Base-by-base conservation (phyloP, 2,888 invertebrate genomes). In the Lamellibrachia columna region DNA sequence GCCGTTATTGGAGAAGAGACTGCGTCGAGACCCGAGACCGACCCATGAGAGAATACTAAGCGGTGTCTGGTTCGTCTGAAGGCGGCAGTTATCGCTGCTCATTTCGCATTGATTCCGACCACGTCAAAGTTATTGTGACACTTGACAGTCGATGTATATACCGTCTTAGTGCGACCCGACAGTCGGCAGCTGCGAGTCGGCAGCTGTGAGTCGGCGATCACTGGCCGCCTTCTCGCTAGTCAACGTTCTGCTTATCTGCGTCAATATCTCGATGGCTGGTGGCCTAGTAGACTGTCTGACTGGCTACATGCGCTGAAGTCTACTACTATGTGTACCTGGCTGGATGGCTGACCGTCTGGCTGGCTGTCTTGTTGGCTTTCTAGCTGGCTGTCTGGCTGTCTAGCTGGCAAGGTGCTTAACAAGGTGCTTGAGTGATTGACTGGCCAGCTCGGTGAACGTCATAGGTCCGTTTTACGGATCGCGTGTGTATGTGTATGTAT, bases 71-170 rank as follows among this genome's bases (percentile, higher is more conserved):
- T n/a, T 11, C 75, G 75, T 75, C n/a, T 75, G n/a, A 3, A 6
- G 75, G 75, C 75, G 75, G 75, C 75, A 75, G 75, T 75, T 75
- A n/a, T 75, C 75, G n/a, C 75, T 22, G 22, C 6, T 11, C 75
- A 3, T n/a, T 75, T 4, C 22, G 75, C 75, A 75, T 75, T 75
- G 75, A 75, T 75, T 75, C 75, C 75, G 75, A 75, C 22, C 75
- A 75, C 75, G 75, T 75, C 75, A 75, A 75, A 75, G 75, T 75
- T 75, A 75, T 75, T 75, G 75, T 75, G 75, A 75, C 15, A 75
- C 75, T 75, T 75, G 75, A 22, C 75, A 75, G 75, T 75, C 75
- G 75, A 22, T 75, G 3, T n/a, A 6, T 15, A 22, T 75, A 3
- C n/a, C 75, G 3, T 15, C n/a, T 75, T 11, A 15, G 75, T 22